These are phyloP conservation scores for Stichodactyla mertensii DNA, from an alignment of 64 coral and sea anemone species.

Conservation along the genomic window DNA sequence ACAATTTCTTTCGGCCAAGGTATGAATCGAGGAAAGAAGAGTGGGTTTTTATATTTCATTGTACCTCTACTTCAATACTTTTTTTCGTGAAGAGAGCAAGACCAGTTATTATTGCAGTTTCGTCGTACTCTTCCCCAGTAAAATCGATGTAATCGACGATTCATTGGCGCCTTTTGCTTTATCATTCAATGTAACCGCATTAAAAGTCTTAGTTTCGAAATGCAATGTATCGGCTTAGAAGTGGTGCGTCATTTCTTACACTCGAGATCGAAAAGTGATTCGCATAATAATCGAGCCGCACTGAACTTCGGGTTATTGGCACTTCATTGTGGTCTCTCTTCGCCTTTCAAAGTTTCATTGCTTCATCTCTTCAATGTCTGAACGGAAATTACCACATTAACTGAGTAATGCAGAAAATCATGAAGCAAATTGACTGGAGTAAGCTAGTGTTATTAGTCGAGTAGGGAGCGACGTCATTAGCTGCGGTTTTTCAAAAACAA, in stretches of 20 bases:
- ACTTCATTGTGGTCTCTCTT: neutral
- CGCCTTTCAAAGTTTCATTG: neutral
- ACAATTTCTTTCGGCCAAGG: too few species aligned
- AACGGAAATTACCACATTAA: neutral
- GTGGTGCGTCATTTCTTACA: neutral
- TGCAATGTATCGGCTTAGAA: neutral
- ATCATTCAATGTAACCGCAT: neutral
- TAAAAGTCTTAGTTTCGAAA: neutral
- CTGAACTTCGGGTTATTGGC: neutral
- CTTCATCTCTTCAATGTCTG: neutral
- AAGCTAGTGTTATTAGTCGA: neutral
- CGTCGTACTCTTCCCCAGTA: neutral
- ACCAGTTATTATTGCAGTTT: too few species aligned
- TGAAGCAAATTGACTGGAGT: neutral
- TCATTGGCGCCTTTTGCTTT: neutral
- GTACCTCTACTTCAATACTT: neutral
- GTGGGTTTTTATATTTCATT: too few species aligned
- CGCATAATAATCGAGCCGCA: neutral
- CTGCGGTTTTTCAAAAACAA: neutral
- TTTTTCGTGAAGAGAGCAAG: neutral
- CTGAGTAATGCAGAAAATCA: too few species aligned
- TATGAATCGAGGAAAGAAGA: too few species aligned
- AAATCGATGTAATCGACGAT: neutral
- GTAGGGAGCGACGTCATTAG: too few species aligned
- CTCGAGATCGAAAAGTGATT: neutral